Evolutionary conservation across 2,888 invertebrate species (phyloP).

Genomic region (Calliopum simillimum): DNA sequence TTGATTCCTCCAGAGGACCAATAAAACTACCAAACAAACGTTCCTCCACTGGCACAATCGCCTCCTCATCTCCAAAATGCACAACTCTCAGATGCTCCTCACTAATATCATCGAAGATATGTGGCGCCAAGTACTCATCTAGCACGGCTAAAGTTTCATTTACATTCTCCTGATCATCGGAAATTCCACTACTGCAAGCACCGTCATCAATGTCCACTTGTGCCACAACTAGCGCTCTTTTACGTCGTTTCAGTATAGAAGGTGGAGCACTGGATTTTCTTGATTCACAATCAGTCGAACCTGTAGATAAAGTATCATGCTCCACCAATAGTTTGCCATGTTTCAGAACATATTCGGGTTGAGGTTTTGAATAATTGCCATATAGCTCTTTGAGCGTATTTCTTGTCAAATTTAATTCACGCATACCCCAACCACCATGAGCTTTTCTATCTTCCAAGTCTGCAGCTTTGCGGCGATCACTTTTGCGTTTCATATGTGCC

Average conservation of each 20-base stretch:
- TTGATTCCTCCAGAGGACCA: constrained; percentile 1
- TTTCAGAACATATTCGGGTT: constrained; percentile 46
- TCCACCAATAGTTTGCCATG: constrained; percentile 43
- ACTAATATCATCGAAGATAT: constrained; percentile 29
- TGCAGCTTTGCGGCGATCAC: constrained; percentile 45
- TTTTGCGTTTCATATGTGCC: constrained; percentile 50
- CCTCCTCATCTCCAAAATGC: background rate
- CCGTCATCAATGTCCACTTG: constrained; percentile 31
- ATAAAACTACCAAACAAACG: constrained; percentile 45
- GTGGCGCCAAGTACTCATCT: constrained; percentile 49
- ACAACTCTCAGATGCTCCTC: constrained; percentile 23
- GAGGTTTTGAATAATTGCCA: constrained; percentile 50
- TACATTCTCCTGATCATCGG: constrained; percentile 11
- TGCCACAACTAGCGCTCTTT: constrained; percentile 32
- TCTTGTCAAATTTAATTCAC: constrained; percentile 61
- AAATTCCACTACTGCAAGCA: background rate
- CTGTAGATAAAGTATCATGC: constrained; percentile 36
- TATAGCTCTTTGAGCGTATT: constrained; percentile 62
- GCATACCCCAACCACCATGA: constrained; percentile 57
- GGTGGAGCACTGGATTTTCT: constrained; percentile 23
- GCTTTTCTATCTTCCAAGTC: constrained; percentile 41
- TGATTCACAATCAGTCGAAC: constrained; percentile 41
- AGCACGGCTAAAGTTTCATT: constrained; percentile 43
- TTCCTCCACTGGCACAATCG: constrained; percentile 25
- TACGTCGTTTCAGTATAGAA: constrained; percentile 2